Conservation (phyloP, 2,113 vertebrate genomes). For the Perognathus longimembris region DNA sequence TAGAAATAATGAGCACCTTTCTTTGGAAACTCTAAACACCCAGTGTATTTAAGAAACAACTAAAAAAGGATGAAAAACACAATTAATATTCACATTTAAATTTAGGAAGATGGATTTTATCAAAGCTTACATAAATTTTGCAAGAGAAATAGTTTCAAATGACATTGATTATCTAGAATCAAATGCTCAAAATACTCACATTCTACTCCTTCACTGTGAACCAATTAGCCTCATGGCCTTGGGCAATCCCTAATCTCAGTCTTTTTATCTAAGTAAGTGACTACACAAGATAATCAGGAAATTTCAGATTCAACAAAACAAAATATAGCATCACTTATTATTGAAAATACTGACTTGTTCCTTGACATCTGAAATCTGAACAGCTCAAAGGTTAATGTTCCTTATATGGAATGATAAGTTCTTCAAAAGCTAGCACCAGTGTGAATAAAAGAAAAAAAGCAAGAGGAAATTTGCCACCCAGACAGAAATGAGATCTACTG, state of each 20-base stretch:
- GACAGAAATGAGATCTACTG: constrained; percentile 12
- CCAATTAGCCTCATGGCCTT: not conserved
- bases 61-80: not conserved
- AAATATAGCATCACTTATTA: constrained; percentile 19
- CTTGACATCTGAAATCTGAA: constrained; percentile 29
- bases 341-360: not conserved
- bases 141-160: constrained; percentile 37
- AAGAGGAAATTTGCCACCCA: not conserved
- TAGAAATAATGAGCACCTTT: constrained; percentile 19
- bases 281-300: constrained; percentile 11
- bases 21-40: constrained; percentile 11
- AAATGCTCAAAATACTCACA: not conserved
- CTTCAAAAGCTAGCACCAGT: constrained; percentile 7
- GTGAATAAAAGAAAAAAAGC: constrained; percentile 22
- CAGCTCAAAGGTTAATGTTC: not conserved
- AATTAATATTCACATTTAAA: not conserved
- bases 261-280: constrained; percentile 23
- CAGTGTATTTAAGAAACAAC: not conserved
- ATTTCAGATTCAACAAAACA: constrained; percentile 11
- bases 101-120: constrained; percentile 32
- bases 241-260: not conserved
- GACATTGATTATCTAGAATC: not conserved
- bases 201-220: not conserved
- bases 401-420: not conserved
- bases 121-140: constrained; percentile 21